Evolutionary conservation across 2,888 invertebrate species (phyloP), one percentile per base, ranked within the genome.

Genomic region (Silvanus unidentatus): DNA sequence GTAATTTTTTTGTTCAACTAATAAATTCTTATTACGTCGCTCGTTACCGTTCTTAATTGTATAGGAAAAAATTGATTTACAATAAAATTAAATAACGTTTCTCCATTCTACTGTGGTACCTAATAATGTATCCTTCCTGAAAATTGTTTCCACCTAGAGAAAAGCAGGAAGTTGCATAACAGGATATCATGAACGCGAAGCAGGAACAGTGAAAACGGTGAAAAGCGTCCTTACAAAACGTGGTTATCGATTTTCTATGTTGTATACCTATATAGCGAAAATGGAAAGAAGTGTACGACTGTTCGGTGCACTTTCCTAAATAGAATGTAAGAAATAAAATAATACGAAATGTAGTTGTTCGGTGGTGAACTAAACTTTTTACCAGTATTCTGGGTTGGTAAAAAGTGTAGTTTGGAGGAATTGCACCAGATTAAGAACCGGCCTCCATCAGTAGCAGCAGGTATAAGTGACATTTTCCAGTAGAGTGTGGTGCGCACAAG

Each of bases 361-460:
- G n/a, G 39, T 41, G 41, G 36, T 43, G 49, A 54, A 63, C 60
- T 61, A 60, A 55, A 53, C 55, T 59, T 59, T 54, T 60, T 55
- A 45, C 43, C 30, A 34, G 13, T 29, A 43, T 44, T 29, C 42
- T n/a, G 37, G 16, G 9, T 30, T 27, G 38, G 39, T 50, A 63
- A 63, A 65, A 65, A 62, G 58, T 58, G 62, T 65, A 64, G 63
- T 64, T 65, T 64, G 59, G 57, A 58, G 63, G 63, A 65, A 63
- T 59, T 55, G 52, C 47, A 53, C 57, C 54, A 57, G 55, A 52
- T 55, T 50, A 48, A 42, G 50, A 56, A 43, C 56, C 52, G 64
- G 63, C 46, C 37, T n/a, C 9, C 55, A 61, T 58, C 48, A 54
- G 42, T 9, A 39, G 36, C 2, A 48, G 50, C 36, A 52, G 52